These are phyloP conservation scores for Chaunax sp. DNA, from an alignment of 2,797 vertebrate species.

Conservation along the genomic window DNA sequence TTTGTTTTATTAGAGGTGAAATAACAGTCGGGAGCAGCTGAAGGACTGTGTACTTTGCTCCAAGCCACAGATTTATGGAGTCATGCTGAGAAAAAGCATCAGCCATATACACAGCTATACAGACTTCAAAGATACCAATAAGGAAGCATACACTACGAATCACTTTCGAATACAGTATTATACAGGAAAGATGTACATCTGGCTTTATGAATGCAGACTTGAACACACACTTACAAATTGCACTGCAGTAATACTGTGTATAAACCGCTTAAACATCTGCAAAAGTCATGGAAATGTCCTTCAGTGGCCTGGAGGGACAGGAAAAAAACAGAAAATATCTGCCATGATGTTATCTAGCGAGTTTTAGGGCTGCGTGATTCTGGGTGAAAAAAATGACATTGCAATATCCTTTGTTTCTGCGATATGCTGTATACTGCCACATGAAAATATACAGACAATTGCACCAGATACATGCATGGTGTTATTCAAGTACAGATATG, in stretches of 20 bases:
- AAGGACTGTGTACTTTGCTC: too few species aligned
- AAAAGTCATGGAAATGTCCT: slow-evolving; percentile 42
- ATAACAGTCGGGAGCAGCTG: background rate
- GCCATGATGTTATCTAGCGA: slow-evolving; percentile 27
- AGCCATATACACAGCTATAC: background rate
- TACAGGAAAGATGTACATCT: background rate
- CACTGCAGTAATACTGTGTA: too few species aligned
- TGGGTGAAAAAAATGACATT: too few species aligned
- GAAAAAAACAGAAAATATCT: slow-evolving; percentile 9
- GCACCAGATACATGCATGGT: too few species aligned
- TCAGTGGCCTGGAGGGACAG: background rate
- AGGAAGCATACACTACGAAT: slow-evolving; percentile 2
- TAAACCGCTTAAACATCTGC: slow-evolving; percentile 28
- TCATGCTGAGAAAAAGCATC: slow-evolving; percentile 10
- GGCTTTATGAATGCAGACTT: background rate
- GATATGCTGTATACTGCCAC: too few species aligned
- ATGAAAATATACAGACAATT: too few species aligned
- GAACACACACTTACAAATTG: slow-evolving; percentile 11
- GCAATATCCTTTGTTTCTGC: too few species aligned
- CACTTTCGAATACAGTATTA: background rate
- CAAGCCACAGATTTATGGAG: slow-evolving; percentile 12
- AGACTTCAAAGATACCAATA: slow-evolving; percentile 2
- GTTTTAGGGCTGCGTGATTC: too few species aligned
- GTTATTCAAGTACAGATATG: too few species aligned
- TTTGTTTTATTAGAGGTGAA: background rate